Evolutionary conservation across 2,113 vertebrate species (phyloP), one percentile per base, ranked within the genome.

Genomic region (Pachypanchax playfairii): DNA sequence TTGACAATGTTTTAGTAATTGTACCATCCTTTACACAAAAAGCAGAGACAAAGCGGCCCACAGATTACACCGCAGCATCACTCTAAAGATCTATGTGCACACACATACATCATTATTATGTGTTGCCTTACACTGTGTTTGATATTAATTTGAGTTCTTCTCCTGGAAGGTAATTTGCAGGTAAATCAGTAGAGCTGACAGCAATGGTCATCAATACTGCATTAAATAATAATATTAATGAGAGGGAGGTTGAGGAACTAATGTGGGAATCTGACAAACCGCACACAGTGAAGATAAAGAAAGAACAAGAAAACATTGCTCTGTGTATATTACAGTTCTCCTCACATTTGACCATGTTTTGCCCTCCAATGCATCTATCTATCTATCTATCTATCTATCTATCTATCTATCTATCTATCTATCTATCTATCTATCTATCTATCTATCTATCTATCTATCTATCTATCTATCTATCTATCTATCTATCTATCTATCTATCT

Each of bases 1-100:
- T 70, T 74, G 85, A 75, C 79, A 80, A 73, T 82, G 77, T 89
- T 85, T 85, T 77, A 77, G 86, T 90, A 90, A 90, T 90, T 89
- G 85, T 73, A 75, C 76, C 72, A 67, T 80, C 78, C 33, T 59
- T 51, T 4, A 65, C 79, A 79, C 77, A 87, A 80, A 42, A 83
- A 70, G 77, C 81, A 73, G 82, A 88, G 64, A 79, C 63, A 87
- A 80, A 84, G 68, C 48, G 15, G 54, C 35, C 68, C 48, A 44
- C 70, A 79, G 73, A 78, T 88, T 73, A 76, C 47, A 74, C 70
- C 54, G 3, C 82, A 79, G 75, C 70, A 8, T 48, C 64, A 43
- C 42, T 53, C 64, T 63, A 46, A 66, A 61, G 65, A 70, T 79
- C 42, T 48, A 11, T 43, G 41, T 35, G 21, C 65, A 68, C 52